Evolutionary conservation across 2,113 vertebrate genomes (phyloP).

Genomic region (Prolemur simus): DNA sequence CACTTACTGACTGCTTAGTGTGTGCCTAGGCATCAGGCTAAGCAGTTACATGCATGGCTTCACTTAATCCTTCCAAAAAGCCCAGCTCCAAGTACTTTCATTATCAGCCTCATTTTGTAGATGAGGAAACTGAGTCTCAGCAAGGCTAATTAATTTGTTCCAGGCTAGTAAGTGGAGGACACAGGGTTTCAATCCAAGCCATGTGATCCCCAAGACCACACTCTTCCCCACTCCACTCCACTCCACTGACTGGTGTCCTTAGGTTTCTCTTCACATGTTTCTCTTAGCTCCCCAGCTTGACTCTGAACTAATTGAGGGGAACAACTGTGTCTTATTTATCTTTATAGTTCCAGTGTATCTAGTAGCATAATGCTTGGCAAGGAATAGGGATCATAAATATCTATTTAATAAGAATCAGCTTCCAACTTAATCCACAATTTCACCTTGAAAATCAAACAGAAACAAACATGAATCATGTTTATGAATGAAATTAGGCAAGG

Average conservation of each 20-base stretch:
- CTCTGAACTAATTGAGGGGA: slow-evolving; percentile 32
- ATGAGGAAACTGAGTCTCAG: neutral
- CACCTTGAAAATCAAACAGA: slow-evolving; percentile 57
- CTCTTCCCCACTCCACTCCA: neutral
- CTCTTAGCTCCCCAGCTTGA: slow-evolving; percentile 22
- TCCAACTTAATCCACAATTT: slow-evolving; percentile 60
- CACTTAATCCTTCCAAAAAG: slow-evolving; percentile 19
- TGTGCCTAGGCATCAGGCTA: neutral
- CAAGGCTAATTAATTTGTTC: neutral
- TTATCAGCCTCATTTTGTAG: neutral
- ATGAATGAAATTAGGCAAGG: slow-evolving; percentile 57
- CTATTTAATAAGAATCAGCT: slow-evolving; percentile 27
- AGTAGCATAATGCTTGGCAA: slow-evolving; percentile 28
- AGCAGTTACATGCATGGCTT: neutral
- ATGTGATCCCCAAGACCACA: neutral
- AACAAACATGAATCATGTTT: slow-evolving; percentile 57
- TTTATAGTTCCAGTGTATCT: slow-evolving; percentile 41
- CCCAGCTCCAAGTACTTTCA: neutral
- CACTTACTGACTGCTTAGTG: neutral
- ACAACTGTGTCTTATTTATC: neutral
- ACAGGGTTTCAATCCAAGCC: neutral
- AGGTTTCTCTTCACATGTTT: neutral
- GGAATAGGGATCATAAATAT: slow-evolving; percentile 45
- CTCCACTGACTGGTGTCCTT: neutral
- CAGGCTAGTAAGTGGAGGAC: neutral